Percentiles rank a stretch among this genome's conserved stretches.
Conservation (phyloP, 2,888 invertebrate species). For the Thereva nobilitata region DNA sequence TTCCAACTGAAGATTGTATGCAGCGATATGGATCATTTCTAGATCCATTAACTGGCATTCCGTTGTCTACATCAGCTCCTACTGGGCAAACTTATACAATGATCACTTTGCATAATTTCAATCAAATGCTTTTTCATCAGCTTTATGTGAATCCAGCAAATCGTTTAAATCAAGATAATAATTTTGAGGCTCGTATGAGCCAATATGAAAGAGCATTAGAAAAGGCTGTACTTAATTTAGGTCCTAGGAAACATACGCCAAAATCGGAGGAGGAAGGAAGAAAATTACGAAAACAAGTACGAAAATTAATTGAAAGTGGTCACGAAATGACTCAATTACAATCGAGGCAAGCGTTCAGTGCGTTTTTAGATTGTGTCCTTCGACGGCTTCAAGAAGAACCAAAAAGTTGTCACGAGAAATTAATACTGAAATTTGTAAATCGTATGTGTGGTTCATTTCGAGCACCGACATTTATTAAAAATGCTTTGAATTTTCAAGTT, state of each 20-base stretch:
- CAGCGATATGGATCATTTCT: constrained; percentile 77
- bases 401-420: constrained; percentile 58
- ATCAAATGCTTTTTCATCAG: constrained; percentile 75
- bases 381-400: constrained; percentile 65
- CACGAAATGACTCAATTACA: constrained; percentile 68
- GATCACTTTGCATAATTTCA: constrained; percentile 71
- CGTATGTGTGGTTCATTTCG: constrained; percentile 72
- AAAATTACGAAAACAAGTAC: constrained; percentile 52
- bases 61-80: constrained; percentile 67
- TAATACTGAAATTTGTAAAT: constrained; percentile 76
- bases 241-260: constrained; percentile 52
- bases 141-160: constrained; percentile 66
- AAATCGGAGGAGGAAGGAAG: constrained; percentile 55
- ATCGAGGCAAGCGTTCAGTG: constrained; percentile 75
- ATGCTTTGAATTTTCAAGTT: constrained; percentile 49
- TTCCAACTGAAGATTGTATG: constrained; percentile 89
- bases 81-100: constrained; percentile 64
- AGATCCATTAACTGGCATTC: constrained; percentile 75
- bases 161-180: constrained; percentile 47
- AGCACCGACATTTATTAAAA: constrained; percentile 63
- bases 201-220: constrained; percentile 59
- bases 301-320: constrained; percentile 65
- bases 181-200: constrained; percentile 58
- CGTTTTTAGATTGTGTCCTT: constrained; percentile 75
- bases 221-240: constrained; percentile 50